These are phyloP conservation scores for Ips typographus DNA, from an alignment of 1,140 invertebrate species.

Conservation along the genomic window DNA sequence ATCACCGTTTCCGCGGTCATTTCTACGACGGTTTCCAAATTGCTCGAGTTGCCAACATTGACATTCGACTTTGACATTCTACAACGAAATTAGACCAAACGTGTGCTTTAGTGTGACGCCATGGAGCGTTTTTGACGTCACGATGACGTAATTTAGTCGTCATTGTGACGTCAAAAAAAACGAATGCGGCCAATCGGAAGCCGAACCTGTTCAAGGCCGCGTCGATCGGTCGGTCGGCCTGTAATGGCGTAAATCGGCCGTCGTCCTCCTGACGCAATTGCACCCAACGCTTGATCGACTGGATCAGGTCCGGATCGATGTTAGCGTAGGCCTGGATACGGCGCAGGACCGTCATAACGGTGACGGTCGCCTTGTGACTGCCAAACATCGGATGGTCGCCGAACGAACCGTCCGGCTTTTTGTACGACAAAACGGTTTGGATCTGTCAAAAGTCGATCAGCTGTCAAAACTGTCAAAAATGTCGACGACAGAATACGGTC, in stretches of 20 bases:
- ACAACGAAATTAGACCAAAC: slow-evolving; percentile 42
- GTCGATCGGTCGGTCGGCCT: slow-evolving; percentile 50
- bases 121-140: too few species aligned
- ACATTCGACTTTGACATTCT: slow-evolving; percentile 55
- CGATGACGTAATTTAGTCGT: not conserved
- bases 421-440: slow-evolving; percentile 61
- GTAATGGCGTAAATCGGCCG: slow-evolving; percentile 60
- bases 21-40: slow-evolving; percentile 58
- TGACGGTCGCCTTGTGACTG: slow-evolving; percentile 60
- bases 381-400: slow-evolving; percentile 63
- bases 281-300: slow-evolving; percentile 61
- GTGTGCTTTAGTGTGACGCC: not conserved
- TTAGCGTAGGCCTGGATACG: slow-evolving; percentile 61
- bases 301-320: slow-evolving; percentile 60
- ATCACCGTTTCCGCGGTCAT: slow-evolving; percentile 62
- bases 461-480: not conserved
- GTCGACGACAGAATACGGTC: not conserved
- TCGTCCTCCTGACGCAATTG: slow-evolving; percentile 60
- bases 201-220: too few species aligned
- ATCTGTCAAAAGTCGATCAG: slow-evolving; percentile 51
- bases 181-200: too few species aligned
- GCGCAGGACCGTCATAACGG: slow-evolving; percentile 59
- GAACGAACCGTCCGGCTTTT: slow-evolving; percentile 62
- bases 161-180: not conserved
- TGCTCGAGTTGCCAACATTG: slow-evolving; percentile 45